Evolutionary conservation across 2,113 vertebrate genomes (phyloP), one percentile per base, ranked within the genome.

Genomic region (Laterallus jamaicensis): DNA sequence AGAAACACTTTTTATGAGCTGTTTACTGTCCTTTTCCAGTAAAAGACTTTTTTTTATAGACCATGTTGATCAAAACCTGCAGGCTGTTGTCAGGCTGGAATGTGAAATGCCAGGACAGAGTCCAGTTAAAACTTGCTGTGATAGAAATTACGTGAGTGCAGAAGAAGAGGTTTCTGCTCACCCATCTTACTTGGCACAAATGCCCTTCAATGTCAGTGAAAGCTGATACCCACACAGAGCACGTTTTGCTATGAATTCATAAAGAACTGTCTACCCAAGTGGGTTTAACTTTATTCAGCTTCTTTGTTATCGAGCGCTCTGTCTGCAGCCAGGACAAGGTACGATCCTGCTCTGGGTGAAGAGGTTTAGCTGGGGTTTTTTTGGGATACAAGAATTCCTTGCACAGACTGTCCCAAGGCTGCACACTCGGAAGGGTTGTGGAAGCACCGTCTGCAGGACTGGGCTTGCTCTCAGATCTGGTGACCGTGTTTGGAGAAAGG

Each of bases 1-100:
- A 95, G 77, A 89, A 89, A 94, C 66, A 83, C 32, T 75, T 96
- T 95, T 96, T 91, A 94, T 69, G 68, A 96, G 56, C 81, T 88
- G 83, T 90, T 97, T 96, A 79, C 91, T 56, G 47, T 84, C 42
- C 70, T 95, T 93, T 95, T 82, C 80, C 58, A 94, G 84, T 76
- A 95, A 92, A 55, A 81, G 8, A 56, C 31, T 49, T 32, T 67
- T 67, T 67, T 95, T 95, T 83, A 89, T 90, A 83, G 55, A 74
- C 29, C n/a, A 52, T 18, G 28, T 86, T 90, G 71, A n/a, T 95
- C n/a, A 90, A 91, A 94, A 80, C 40, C 81, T 94, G 81, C 6
- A 5, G 85, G 31, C 67, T 62, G 62, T 82, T 95, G 55, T 93
- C 69, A 82, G 70, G 62, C 47, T 88, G 85, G 84, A 94, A 95